phyloP scores from a whole-genome alignment of 2,797 vertebrate genomes.

The Urosaurus nigricauda region DNA sequence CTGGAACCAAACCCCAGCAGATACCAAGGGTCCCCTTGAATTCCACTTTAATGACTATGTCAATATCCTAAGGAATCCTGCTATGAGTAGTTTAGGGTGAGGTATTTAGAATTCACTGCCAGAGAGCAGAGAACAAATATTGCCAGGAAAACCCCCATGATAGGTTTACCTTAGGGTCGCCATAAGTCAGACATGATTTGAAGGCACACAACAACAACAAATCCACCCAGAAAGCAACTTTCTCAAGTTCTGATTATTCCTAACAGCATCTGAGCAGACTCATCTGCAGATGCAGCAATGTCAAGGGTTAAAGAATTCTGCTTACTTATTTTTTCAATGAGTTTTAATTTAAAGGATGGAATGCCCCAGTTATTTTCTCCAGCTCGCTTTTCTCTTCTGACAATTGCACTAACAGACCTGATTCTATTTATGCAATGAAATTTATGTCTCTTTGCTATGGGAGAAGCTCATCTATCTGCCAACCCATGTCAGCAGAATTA shows the following conservation, averaged over 20 bases:
- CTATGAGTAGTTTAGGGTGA: no score
- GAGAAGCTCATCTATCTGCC: conserved; percentile 67
- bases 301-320: not conserved
- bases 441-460: conserved; percentile 68
- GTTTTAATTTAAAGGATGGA: conserved; percentile 70
- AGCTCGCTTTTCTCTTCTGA: conserved; percentile 58
- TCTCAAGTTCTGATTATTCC: not conserved
- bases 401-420: conserved; percentile 67
- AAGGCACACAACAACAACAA: no score
- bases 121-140: no score
- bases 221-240: no score
- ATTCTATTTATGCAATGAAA: conserved; percentile 72
- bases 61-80: no score
- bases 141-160: no score
- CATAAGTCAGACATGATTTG: no score
- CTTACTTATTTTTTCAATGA: conserved; percentile 39
- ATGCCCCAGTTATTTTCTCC: conserved; percentile 70
- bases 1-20: no score
- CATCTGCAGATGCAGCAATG: not conserved
- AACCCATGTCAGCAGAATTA: conserved; percentile 73
- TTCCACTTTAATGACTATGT: no score
- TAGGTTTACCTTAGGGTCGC: no score
- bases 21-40: no score
- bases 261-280: not conserved
- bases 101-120: no score